phyloP scores from a whole-genome alignment of 1,140 invertebrate genomes.

The Tribolium castaneum region DNA sequence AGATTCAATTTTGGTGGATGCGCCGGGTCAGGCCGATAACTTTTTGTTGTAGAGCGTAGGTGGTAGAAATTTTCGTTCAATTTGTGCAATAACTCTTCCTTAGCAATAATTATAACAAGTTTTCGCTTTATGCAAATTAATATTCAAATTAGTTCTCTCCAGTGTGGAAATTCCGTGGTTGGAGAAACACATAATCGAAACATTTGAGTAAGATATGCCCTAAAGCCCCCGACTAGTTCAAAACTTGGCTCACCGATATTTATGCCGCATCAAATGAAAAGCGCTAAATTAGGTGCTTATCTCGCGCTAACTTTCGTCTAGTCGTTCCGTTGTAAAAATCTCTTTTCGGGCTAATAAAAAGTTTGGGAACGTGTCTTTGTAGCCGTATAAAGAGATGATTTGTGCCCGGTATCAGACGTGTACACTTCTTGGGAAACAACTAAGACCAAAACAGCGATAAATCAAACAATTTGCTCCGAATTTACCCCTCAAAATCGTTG shows the following conservation, averaged over 20 bases:
- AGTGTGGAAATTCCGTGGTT: background rate
- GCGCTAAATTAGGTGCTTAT: background rate
- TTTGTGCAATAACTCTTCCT: too few species aligned
- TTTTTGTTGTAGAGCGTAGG: too few species aligned
- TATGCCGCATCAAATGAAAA: background rate
- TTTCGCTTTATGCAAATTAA: background rate
- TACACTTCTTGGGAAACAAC: conserved; percentile 33
- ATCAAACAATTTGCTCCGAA: conserved; percentile 56
- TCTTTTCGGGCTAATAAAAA: background rate
- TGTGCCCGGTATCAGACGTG: conserved; percentile 37
- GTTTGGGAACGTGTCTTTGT: background rate
- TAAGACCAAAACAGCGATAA: conserved; percentile 46
- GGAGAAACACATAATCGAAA: background rate
- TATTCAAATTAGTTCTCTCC: background rate
- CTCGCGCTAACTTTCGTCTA: background rate
- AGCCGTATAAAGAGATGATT: conserved; percentile 25
- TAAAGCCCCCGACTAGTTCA: background rate
- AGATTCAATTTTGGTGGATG: too few species aligned
- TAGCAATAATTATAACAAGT: too few species aligned
- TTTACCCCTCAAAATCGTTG: conserved; percentile 49
- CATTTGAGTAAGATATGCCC: background rate
- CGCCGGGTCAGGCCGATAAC: too few species aligned
- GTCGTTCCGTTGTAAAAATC: background rate
- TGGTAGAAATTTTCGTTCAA: too few species aligned
- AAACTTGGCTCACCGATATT: background rate